Evolutionary conservation across 1,140 invertebrate genomes (phyloP), one percentile per base, ranked within the genome.

Genomic region (Leptinotarsa lineolata): DNA sequence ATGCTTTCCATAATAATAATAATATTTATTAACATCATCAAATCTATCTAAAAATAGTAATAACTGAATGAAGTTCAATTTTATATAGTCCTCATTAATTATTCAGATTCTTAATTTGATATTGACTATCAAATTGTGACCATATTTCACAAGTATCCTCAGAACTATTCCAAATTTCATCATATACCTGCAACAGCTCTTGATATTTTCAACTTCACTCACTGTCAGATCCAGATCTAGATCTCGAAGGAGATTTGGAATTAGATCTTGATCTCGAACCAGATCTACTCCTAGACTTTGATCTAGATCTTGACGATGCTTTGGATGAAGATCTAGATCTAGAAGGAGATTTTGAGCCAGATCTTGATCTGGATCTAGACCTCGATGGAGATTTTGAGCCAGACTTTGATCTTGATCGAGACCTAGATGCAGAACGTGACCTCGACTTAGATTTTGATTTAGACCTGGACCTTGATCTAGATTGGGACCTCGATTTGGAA

Each of bases 271-370:
- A 87, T 60, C 78, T 73, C 13, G 85, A 82, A 20, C 60, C 67
- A 20, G 83, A 85, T 68, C 74, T 70, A 15, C 85, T 80, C 16
- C 68, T 69, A 18, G 82, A 84, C 72, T 78, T 75, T 8, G 83
- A 85, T 82, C 84, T 64, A 76, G 84, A 86, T 48, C 81, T 73
- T 24, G 85, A 87, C 54, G 77, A 74, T 16, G 85, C 81, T 18
- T 59, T 65, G n/a, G 83, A 85, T 68, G 79, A 73, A 16, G 85
- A 82, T 48, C 71, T 70, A 16, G 83, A 85, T 64, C 74, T 77
- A 39, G 84, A 84, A 11, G 73, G 63, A 15, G 84, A 86, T 74
- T 79, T 76, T 39, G 30, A 39, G 8, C 83, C 85, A 48, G 83
- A 84, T 22, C 76, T 64, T 2, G 81, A 81, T 67, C 54, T 71